Percentiles rank a stretch among this genome's conserved stretches.
Evolutionary conservation across 2,888 invertebrate species (phyloP).

Genomic region (Venustoraphidia nigricollis): DNA sequence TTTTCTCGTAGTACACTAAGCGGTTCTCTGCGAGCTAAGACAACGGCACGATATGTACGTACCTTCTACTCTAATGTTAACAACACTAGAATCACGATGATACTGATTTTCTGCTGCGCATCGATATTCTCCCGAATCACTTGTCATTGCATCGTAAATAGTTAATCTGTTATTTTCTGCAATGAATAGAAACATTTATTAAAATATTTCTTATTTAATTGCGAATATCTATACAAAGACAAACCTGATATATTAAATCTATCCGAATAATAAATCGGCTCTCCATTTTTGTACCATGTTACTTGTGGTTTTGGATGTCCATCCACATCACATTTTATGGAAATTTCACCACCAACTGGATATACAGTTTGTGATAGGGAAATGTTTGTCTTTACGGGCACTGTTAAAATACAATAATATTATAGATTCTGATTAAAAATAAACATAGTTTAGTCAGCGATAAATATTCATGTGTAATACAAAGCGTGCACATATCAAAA

Average conservation of each 20-base stretch:
- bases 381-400: conserved; percentile 51
- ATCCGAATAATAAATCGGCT: conserved; percentile 34
- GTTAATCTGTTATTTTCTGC: conserved; percentile 53
- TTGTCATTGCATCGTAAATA: conserved; percentile 41
- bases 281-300: conserved; percentile 67
- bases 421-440: neutral
- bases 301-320: conserved; percentile 65
- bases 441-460: too few relatives aligned
- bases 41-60: conserved; percentile 16
- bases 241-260: conserved; percentile 51
- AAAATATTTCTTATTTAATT: neutral
- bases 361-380: conserved; percentile 37
- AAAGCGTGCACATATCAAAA: conserved; percentile 5
- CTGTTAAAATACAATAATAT: conserved; percentile 22
- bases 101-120: conserved; percentile 71
- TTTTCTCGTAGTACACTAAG: too few relatives aligned
- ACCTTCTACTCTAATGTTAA: conserved; percentile 65
- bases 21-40: neutral
- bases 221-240: conserved; percentile 6
- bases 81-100: conserved; percentile 44
- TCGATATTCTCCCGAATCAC: conserved; percentile 67
- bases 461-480: neutral
- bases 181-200: neutral
- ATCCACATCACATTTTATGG: conserved; percentile 56
- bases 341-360: conserved; percentile 50